Percentiles rank a stretch among this genome's conserved stretches.
These are phyloP conservation scores for Dendrolimus pini DNA, from an alignment of 2,888 invertebrate genomes.

Conservation along the genomic window DNA sequence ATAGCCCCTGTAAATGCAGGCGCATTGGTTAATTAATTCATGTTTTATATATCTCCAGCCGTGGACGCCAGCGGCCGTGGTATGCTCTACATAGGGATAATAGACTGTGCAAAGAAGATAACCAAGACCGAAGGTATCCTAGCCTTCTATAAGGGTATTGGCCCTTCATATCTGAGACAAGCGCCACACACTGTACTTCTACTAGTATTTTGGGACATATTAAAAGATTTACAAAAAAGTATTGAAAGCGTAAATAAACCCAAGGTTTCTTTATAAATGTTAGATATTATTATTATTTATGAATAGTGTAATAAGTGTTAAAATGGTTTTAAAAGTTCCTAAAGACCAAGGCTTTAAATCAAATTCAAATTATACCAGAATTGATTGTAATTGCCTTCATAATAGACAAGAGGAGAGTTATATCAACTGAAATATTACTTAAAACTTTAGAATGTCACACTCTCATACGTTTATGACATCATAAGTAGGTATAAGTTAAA, in stretches of 20 bases:
- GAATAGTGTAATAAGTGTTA: too few species aligned
- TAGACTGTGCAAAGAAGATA: constrained; percentile 87
- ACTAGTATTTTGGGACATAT: constrained; percentile 91
- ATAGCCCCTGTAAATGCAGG: too few species aligned
- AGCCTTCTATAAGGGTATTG: constrained; percentile 95
- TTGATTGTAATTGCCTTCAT: too few species aligned
- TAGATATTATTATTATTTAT: background rate
- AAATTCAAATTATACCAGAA: too few species aligned
- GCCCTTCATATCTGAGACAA: constrained; percentile 91
- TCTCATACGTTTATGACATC: too few species aligned
- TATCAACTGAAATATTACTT: too few species aligned
- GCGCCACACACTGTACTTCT: constrained; percentile 94
- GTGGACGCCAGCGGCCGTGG: constrained; percentile 81
- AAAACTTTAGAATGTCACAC: too few species aligned
- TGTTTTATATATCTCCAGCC: constrained; percentile 38
- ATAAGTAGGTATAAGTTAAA: too few species aligned
- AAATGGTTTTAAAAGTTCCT: too few species aligned
- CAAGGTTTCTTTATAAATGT: constrained; percentile 1
- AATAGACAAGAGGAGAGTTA: too few species aligned
- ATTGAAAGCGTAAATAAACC: constrained; percentile 16
- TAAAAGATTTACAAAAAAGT: constrained; percentile 66
- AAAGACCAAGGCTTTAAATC: too few species aligned
- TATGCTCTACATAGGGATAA: constrained; percentile 81
- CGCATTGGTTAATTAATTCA: too few species aligned
- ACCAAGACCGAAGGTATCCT: constrained; percentile 84